Conservation (phyloP, 2,888 invertebrate genomes). For the Gonocerus acuteangulatus region DNA sequence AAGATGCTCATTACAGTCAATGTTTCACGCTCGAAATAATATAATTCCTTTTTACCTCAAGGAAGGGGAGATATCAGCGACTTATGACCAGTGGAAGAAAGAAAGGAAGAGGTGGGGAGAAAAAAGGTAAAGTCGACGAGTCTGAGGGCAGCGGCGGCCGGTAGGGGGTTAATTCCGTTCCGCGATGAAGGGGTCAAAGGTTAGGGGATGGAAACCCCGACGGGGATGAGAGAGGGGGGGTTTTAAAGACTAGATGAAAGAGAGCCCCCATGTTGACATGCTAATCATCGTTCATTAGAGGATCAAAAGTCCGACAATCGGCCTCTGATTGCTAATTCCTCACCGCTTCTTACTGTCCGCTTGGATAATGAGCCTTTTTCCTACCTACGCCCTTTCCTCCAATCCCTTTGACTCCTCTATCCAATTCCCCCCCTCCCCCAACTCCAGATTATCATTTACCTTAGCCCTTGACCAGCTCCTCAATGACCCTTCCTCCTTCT, state of each 20-base stretch:
- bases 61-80: too few species aligned
- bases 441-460: slow-evolving; percentile 25
- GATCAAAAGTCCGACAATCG: slow-evolving; percentile 32
- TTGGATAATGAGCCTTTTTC: slow-evolving; percentile 22
- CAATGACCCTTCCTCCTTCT: too few species aligned
- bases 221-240: background rate
- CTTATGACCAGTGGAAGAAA: too few species aligned
- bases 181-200: slow-evolving; percentile 21
- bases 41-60: too few species aligned
- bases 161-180: slow-evolving; percentile 16
- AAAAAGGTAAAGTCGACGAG: too few species aligned
- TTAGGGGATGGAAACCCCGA: background rate
- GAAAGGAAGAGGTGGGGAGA: too few species aligned
- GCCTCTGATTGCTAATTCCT: slow-evolving; percentile 36
- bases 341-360: slow-evolving; percentile 14
- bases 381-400: background rate
- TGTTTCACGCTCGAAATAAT: too few species aligned
- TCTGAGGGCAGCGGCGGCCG: background rate
- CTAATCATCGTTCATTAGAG: slow-evolving; percentile 35
- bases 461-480: slow-evolving; percentile 19
- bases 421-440: slow-evolving; percentile 13
- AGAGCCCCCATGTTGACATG: slow-evolving; percentile 33
- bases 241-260: slow-evolving; percentile 18
- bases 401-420: slow-evolving; percentile 6
- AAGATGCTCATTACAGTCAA: too few species aligned